Evolutionary conservation across 2,113 vertebrate species (phyloP).

Genomic region (Oryzias javanicus): DNA sequence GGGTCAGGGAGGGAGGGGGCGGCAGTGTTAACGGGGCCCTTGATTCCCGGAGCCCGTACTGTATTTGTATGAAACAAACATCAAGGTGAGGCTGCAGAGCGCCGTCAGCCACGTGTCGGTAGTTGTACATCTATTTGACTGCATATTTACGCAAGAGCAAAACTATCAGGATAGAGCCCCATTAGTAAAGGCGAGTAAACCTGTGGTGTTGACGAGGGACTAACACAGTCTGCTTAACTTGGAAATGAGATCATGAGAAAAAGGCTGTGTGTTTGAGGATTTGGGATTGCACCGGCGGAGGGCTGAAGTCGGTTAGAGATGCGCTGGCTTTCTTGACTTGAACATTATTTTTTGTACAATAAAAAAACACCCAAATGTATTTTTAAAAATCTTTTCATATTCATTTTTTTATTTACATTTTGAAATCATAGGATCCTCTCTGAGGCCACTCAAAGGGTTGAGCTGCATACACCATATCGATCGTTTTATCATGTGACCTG

Average conservation of each 20-base stretch:
- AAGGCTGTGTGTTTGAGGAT: conserved; percentile 67
- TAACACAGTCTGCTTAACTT: conserved; percentile 76
- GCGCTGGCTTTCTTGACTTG: conserved; percentile 16
- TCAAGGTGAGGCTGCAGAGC: conserved; percentile 65
- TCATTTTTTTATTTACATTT: background rate
- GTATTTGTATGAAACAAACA: conserved; percentile 72
- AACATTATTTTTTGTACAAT: background rate
- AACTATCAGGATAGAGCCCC: conserved; percentile 77
- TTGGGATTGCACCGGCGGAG: conserved; percentile 51
- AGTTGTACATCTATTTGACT: conserved; percentile 77
- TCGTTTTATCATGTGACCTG: too few relatives aligned
- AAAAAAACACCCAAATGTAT: background rate
- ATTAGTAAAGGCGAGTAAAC: conserved; percentile 78
- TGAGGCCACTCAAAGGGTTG: too few relatives aligned
- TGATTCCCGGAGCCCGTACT: conserved; percentile 33
- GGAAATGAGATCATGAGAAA: conserved; percentile 76
- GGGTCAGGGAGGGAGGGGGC: background rate
- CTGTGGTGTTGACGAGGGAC: conserved; percentile 75
- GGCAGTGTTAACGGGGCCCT: conserved; percentile 22
- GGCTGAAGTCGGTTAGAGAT: conserved; percentile 36
- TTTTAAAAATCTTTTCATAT: background rate
- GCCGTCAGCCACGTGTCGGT: conserved; percentile 71
- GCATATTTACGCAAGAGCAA: conserved; percentile 79
- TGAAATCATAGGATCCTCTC: too few relatives aligned
- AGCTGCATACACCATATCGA: too few relatives aligned